These are phyloP conservation scores for Apamea sordens DNA, from an alignment of 2,888 invertebrate genomes.

Conservation along the genomic window DNA sequence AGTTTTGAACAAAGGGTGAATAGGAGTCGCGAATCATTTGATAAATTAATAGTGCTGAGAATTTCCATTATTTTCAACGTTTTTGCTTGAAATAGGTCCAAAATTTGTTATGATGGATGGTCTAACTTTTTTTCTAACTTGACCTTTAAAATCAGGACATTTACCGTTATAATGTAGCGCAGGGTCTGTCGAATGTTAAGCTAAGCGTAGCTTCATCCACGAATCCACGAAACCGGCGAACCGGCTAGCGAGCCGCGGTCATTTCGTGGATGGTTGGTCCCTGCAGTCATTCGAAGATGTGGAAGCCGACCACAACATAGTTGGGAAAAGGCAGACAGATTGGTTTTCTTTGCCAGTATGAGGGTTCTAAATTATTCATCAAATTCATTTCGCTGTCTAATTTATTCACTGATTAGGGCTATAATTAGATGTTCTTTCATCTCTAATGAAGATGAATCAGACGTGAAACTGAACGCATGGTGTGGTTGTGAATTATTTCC, in stretches of 20 bases:
- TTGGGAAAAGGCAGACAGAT: background rate
- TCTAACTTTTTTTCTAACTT: slow-evolving; percentile 8
- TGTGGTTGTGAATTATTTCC: slow-evolving; percentile 38
- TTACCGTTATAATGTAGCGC: background rate
- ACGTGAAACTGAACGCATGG: slow-evolving; percentile 19
- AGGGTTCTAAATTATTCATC: slow-evolving; percentile 6
- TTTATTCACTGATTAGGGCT: slow-evolving; percentile 24
- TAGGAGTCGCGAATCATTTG: slow-evolving; percentile 53
- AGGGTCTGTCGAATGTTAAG: background rate
- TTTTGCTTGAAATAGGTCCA: slow-evolving; percentile 45
- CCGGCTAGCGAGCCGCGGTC: no score
- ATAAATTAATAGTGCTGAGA: slow-evolving; percentile 44
- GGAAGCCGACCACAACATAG: background rate
- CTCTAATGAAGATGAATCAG: slow-evolving; percentile 41
- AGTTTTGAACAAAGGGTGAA: slow-evolving; percentile 50
- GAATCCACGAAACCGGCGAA: no score
- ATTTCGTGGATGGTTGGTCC: background rate
- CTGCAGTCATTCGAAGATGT: background rate
- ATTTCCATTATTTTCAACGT: slow-evolving; percentile 42
- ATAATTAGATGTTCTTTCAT: slow-evolving; percentile 43
- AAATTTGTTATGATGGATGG: slow-evolving; percentile 32
- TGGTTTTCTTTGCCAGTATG: background rate
- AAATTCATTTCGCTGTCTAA: slow-evolving; percentile 28
- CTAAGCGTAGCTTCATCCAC: no score
- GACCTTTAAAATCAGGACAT: background rate